Percentiles rank a stretch among this genome's conserved stretches.
Evolutionary conservation across 2,888 invertebrate genomes (phyloP).

Genomic region (Rhaphigaster nebulosa): DNA sequence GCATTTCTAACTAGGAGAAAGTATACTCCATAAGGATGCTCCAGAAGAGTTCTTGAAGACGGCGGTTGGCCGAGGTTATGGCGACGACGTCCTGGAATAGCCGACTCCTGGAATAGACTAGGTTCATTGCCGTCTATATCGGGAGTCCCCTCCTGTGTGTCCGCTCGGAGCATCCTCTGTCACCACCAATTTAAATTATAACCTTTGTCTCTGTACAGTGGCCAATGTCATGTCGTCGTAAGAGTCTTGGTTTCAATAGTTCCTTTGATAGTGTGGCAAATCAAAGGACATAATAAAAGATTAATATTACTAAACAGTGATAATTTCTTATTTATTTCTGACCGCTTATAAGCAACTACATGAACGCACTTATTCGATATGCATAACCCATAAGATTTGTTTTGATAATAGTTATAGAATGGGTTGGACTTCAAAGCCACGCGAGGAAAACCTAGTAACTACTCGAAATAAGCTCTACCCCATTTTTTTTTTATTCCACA

Average conservation of each 20-base stretch:
- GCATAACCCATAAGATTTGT: no score
- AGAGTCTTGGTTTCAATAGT: not conserved
- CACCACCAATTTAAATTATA: constrained; percentile 27
- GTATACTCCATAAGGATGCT: not conserved
- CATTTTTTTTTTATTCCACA: no score
- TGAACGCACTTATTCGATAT: no score
- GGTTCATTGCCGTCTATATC: constrained; percentile 49
- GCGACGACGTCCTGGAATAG: constrained; percentile 23
- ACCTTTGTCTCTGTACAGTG: not conserved
- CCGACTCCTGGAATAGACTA: constrained; percentile 7
- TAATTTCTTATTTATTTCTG: no score
- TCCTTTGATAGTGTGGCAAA: not conserved
- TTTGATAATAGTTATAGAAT: no score
- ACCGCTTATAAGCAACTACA: no score
- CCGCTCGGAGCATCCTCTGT: not conserved
- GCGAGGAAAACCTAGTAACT: no score
- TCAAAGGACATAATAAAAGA: not conserved
- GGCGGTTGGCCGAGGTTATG: constrained; percentile 13
- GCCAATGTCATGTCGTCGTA: not conserved
- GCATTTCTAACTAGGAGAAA: no score
- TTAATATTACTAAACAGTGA: not conserved
- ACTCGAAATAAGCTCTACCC: no score
- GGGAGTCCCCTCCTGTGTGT: not conserved
- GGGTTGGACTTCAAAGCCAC: no score
- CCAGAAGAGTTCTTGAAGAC: not conserved